A percentile compares a stretch with the other conserved stretches of the same genome.
Evolutionary conservation across 2,113 vertebrate species (phyloP).

Genomic region (Datnioides undecimradiatus): DNA sequence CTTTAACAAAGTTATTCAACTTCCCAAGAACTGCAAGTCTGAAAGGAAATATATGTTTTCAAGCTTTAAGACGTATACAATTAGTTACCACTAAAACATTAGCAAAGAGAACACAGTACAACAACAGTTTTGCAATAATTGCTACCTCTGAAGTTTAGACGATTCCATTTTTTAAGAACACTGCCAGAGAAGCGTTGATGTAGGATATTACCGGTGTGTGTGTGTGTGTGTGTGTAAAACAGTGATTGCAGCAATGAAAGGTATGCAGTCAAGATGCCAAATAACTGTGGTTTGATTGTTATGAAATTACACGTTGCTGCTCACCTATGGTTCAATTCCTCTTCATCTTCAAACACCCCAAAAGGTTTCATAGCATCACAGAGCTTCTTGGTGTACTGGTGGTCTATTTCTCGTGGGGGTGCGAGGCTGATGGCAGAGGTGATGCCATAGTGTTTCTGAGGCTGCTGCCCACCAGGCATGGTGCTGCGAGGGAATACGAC

Average conservation of each 20-base stretch:
- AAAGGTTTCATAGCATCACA: conserved; percentile 95
- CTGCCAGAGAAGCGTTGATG: neutral
- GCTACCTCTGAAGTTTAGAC: neutral
- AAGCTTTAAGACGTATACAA: neutral
- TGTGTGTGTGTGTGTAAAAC: neutral
- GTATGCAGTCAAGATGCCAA: neutral
- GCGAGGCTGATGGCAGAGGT: conserved; percentile 95
- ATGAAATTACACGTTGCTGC: neutral
- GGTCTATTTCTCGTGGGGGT: conserved; percentile 90
- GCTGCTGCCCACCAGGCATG: conserved; percentile 88
- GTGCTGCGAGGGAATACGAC: conserved; percentile 66
- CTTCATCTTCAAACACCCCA: conserved; percentile 96
- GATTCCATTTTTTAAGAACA: neutral
- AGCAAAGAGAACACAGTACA: neutral
- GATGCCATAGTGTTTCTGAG: conserved; percentile 93
- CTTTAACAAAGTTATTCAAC: conserved; percentile 94
- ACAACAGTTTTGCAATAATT: neutral
- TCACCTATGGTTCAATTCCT: conserved; percentile 94
- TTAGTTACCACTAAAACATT: neutral
- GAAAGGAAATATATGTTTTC: conserved; percentile 54
- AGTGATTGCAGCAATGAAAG: neutral
- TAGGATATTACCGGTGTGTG: neutral
- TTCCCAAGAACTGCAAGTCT: conserved; percentile 94
- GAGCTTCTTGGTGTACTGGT: conserved; percentile 91
- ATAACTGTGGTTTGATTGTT: too few relatives aligned